Evolutionary conservation across 2,113 vertebrate species (phyloP), one percentile per base, ranked within the genome.

Genomic region (Corythoichthys intestinalis): DNA sequence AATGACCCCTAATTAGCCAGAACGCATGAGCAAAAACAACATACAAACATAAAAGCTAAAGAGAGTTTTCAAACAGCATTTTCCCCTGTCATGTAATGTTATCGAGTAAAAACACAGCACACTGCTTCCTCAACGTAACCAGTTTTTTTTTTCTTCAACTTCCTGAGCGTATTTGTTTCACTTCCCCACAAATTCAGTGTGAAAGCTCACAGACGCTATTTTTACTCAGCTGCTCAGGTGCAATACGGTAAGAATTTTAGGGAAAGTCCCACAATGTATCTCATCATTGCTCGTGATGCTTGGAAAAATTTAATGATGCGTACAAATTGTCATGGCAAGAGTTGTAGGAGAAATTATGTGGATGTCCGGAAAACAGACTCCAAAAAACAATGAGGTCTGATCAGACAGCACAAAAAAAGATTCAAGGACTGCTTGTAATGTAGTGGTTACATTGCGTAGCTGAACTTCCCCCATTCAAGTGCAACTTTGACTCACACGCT

Each of bases 121-220:
- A 8, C 12, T 38, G 7, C n/a, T 59, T 59, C 57, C 58, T 60
- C 53, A 56, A 35, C 4, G 35, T 37, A 12, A 58, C 13, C 4
- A 6, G 34, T 58, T 58, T 58, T 58, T 57, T 57, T 57, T 58
- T 80, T 77, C 67, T 65, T 50, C 15, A 46, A 81, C 81, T 89
- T 87, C 84, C 87, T 88, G 83, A 77, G 41, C 65, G 62, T 5
- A 44, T 44, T 39, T 47, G 4, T 82, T 47, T 84, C 79, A 80
- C 74, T 85, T 83, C 82, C 73, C 76, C 61, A 56, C 48, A 44
- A 44, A 5, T 44, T 44, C 9, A 7, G 9, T 44, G 41, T 8
- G 41, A 44, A 44, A 44, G 41, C 41, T 44, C 41, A 44, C 41
- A 44, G 41, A 44, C 41, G 41, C 41, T 44, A 44, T 8, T 44